Conservation (phyloP, 1,140 invertebrate species). For the Telenomus remus region DNA sequence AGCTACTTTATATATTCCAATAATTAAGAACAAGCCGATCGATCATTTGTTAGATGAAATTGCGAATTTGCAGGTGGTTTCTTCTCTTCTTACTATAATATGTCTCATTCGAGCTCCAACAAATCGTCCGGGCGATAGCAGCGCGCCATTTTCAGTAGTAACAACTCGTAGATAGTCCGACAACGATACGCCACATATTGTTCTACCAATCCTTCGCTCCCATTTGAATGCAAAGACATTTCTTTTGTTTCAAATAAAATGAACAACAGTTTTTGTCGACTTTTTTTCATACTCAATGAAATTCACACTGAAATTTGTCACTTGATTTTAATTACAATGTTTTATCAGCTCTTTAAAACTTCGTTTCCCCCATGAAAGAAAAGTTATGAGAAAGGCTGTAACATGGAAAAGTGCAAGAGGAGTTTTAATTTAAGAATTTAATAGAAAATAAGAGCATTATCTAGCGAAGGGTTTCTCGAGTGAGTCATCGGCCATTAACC, state of each 20-base stretch:
- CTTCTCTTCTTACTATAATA: conserved; percentile 36
- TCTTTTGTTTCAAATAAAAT: too few relatives aligned
- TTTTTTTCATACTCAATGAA: too few relatives aligned
- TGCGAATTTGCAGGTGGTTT: conserved; percentile 12
- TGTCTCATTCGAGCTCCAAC: conserved; percentile 15
- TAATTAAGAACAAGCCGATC: conserved; percentile 12
- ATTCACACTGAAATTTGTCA: too few relatives aligned
- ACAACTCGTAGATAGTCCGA: conserved; percentile 27
- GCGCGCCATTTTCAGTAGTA: conserved; percentile 48
- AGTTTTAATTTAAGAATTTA: conserved; percentile 6
- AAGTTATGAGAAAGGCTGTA: not conserved
- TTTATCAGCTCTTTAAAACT: too few relatives aligned
- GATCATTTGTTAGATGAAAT: conserved; percentile 28
- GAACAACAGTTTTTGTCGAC: too few relatives aligned
- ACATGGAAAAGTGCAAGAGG: not conserved
- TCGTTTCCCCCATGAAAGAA: not conserved
- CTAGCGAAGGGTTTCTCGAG: conserved; percentile 11
- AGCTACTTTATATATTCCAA: not conserved
- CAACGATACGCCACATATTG: conserved; percentile 33
- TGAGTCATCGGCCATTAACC: conserved; percentile 18
- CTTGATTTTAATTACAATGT: too few relatives aligned
- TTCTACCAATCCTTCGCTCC: conserved; percentile 18
- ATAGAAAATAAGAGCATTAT: conserved; percentile 29
- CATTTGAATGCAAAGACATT: not conserved
- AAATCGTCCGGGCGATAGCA: conserved; percentile 40